Base-by-base conservation (phyloP, 2,113 vertebrate species). In the Halichoerus grypus region DNA sequence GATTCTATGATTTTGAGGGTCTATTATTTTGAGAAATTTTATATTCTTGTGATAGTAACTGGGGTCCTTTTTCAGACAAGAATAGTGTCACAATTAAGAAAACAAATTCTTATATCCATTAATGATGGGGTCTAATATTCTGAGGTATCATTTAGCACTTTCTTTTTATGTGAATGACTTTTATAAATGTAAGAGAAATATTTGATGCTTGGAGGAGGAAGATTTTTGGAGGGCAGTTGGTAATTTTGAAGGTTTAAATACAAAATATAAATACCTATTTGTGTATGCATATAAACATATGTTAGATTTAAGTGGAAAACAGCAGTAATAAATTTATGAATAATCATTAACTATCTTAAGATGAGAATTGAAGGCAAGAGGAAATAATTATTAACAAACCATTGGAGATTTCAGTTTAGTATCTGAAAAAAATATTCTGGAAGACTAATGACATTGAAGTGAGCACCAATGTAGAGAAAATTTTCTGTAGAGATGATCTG, bases 171-270 rank as follows among this genome's bases (percentile, higher is more conserved):
- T 87, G 42, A 80, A 74, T 95, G 2, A 5, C 18, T 94, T 84
- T 97, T 87, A 18, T 80, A 79, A 94, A 94, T 31, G 26, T 88
- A 88, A 97, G 14, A 86, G 22, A 21, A 80, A 93, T 76, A 65
- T 55, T 69, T 91, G 76, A 39, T 91, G 9, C 13, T 36, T 82
- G 28, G 4, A 33, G 5, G 14, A 79, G 39, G 71, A 76, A 74
- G 6, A 33, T 15, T 53, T 82, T 82, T 94, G 5, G 76, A 96
- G 14, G 49, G 3, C 7, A 81, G 12, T 28, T 94, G n/a, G 4
- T 53, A 46, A 49, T 93, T 71, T 71, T 71, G 19, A 89, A 57
- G 36, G 14, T 65, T 88, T 72, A 80, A 76, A 42, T 42, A 61
- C 2, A 61, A 94, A 90, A 65, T 61, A 92, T 72, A 21, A 22